Conservation (phyloP, 2,797 vertebrate genomes). For the Anguilla pacifica region DNA sequence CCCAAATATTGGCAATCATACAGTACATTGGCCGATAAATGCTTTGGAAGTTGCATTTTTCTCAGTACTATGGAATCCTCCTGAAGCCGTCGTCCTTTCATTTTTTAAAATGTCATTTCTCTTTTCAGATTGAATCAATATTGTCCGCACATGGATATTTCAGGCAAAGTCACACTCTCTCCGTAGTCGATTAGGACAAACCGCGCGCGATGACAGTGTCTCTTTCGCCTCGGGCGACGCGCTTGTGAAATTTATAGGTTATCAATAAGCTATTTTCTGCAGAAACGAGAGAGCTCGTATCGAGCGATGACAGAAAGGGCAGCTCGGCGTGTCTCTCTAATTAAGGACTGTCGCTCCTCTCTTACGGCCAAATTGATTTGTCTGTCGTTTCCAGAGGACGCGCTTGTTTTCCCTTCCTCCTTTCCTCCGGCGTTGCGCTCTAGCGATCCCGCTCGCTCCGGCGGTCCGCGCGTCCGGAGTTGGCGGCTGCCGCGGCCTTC, state of each 20-base stretch:
- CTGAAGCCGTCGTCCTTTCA: background rate
- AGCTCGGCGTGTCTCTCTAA: constrained; percentile 18
- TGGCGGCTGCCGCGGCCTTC: background rate
- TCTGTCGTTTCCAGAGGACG: constrained; percentile 20
- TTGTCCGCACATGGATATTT: background rate
- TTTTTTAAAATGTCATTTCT: constrained; percentile 17
- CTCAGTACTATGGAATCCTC: background rate
- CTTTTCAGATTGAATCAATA: constrained; percentile 39
- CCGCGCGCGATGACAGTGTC: constrained; percentile 12
- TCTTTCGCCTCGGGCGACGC: background rate
- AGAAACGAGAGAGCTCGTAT: constrained; percentile 20
- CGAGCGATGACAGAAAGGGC: constrained; percentile 22
- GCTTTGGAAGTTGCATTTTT: background rate
- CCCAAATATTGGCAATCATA: too few relatives aligned
- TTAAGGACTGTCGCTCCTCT: constrained; percentile 32
- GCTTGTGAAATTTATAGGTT: constrained; percentile 37
- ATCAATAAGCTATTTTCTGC: constrained; percentile 14
- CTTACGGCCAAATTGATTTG: constrained; percentile 36
- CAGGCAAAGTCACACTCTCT: constrained; percentile 25
- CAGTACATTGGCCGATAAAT: background rate
- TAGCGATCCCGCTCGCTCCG: background rate
- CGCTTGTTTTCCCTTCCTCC: background rate
- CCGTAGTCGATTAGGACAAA: constrained; percentile 32
- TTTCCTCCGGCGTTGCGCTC: constrained; percentile 1
- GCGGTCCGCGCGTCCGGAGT: background rate